Evolutionary conservation across 2,888 invertebrate genomes (phyloP).

Genomic region (Synergus umbraculus): DNA sequence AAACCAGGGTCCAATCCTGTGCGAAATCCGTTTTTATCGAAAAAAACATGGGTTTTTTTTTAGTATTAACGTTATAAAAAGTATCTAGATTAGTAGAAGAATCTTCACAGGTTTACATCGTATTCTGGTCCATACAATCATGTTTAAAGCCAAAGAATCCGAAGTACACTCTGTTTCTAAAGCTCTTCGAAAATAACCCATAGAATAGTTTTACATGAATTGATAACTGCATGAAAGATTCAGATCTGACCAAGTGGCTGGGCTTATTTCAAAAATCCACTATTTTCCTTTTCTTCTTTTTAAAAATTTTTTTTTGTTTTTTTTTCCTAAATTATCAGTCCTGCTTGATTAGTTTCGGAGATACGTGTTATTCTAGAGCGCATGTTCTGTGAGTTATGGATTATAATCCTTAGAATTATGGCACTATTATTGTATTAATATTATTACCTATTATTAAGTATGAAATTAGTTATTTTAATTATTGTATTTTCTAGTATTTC

Average conservation of each 20-base stretch:
- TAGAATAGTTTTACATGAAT: conserved; percentile 24
- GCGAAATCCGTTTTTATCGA: conserved; percentile 69
- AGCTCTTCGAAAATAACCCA: conserved; percentile 30
- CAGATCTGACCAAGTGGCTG: conserved; percentile 35
- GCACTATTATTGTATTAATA: conserved; percentile 50
- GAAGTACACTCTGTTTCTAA: conserved; percentile 40
- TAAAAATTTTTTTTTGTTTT: conserved; percentile 41
- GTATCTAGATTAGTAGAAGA: conserved; percentile 16
- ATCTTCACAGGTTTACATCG: conserved; percentile 38
- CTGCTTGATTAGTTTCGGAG: conserved; percentile 70
- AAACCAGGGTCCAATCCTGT: conserved; percentile 31
- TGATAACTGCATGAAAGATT: conserved; percentile 38
- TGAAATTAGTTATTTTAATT: conserved; percentile 54
- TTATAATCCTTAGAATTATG: conserved; percentile 30
- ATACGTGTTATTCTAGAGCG: conserved; percentile 70
- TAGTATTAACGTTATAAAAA: conserved; percentile 17
- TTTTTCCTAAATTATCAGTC: conserved; percentile 59
- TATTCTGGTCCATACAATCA: conserved; percentile 39
- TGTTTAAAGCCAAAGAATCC: conserved; percentile 40
- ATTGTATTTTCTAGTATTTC: conserved; percentile 52
- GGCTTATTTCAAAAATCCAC: conserved; percentile 40
- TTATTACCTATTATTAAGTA: conserved; percentile 61
- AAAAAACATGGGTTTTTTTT: conserved; percentile 32
- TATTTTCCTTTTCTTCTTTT: conserved; percentile 51
- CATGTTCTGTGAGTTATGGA: conserved; percentile 73